Base-by-base conservation (phyloP, 2,113 vertebrate genomes). In the Sinocyclocheilus grahami region DNA sequence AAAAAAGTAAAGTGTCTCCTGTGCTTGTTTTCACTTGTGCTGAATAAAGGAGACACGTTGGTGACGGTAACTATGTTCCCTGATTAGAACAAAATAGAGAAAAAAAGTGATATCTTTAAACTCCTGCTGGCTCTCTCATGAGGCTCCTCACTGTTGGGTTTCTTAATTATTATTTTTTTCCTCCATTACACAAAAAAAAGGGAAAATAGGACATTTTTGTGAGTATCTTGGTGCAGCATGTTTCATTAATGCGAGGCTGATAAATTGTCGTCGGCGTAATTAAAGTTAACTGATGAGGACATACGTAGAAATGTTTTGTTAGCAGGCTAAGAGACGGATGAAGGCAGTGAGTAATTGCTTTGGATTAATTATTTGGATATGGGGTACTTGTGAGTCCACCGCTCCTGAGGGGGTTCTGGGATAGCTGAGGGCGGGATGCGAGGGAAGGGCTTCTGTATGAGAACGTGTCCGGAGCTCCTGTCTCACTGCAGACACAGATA, bases 231-330 rank as follows among this genome's bases (percentile, higher is more conserved):
- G 89, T 86, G 92, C 91, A 92, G 91, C 92, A 92, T 93, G 93
- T 94, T 94, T 94, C 95, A 95, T 94, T 94, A 94, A 95, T 93
- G 93, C 91, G 90, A 86, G 91, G 89, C 94, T 95, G 94, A 95
- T 95, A 95, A 95, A 95, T 94, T 94, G 92, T 86, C 78, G 94
- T 92, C 91, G 82, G 92, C 92, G 92, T 95, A 95, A 95, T 95
- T 95, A 95, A 95, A 95, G 94, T 93, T 93, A 93, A 94, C 93
- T 94, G 94, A 95, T 95, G 94, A 95, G 94, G 94, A 95, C 94
- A 95, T 93, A 94, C 95, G 94, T 95, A 93, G 94, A 95, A 95
- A 94, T 95, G 93, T 95, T 95, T 95, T 95, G 94, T 95, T 95
- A 94, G 93, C 93, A 92, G 90, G 92, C 92, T 89, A 92, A 94